Base-by-base conservation (phyloP, 2,888 invertebrate species). In the Thereva unica region DNA sequence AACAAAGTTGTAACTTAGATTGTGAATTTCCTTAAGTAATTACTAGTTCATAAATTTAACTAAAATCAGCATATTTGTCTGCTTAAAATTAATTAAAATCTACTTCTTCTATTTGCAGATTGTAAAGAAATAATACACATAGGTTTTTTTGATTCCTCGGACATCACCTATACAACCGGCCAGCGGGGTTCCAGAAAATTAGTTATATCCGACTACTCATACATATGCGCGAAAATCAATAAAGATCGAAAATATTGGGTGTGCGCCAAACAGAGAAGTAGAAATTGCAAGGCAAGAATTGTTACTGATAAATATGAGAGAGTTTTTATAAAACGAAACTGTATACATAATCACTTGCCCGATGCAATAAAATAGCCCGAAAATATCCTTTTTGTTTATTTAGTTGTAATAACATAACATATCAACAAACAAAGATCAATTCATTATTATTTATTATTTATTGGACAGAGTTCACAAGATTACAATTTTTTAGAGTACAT, bases 161-260 rank as follows among this genome's bases (percentile, higher is more conserved):
- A 41, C 35, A 61, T 61, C 34, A 37, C 49, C 9, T 77, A 75
- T 71, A 72, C 75, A 3, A 73, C 68, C 34, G 78, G 78, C 7
- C 78, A 78, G 61, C 72, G 78, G 9, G 78, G 78, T 35, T 68
- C 75, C 1, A 73, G 72, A n/a, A 78, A 78, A 73, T 72, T 78
- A 57, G 66, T 77, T 37, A 76, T 72, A 45, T 70, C 71, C 66
- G 75, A 75, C 12, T 74, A 72, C 70, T 74, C 76, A 4, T 78
- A 75, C 66, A 75, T 77, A 59, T 78, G 77, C 68, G 75, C 77
- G 0, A 78, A 77, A 72, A 70, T 72, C 8, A 74, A 74, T 66
- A 74, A 73, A 35, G 69, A 71, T 67, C 74, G 77, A 40, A 78
- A 77, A 67, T 78, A 78, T 72, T 78, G 78, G 78, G 75, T 76